Conservation (phyloP, 2,113 vertebrate genomes). For the Mus musculus region GRCm39 chr3:120481001-120481500, state of each 20-base stretch:
- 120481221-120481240: constrained; percentile 70
- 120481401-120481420: constrained; percentile 76
- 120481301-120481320: constrained; percentile 81
- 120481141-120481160: constrained; percentile 49
- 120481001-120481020: constrained; percentile 15
- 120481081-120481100: constrained; percentile 59
- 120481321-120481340: constrained; percentile 77
- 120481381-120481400: constrained; percentile 75
- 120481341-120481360: constrained; percentile 77
- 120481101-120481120: constrained; percentile 19
- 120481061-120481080: constrained; percentile 56
- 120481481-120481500: constrained; percentile 55
- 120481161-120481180: constrained; percentile 50
- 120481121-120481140: constrained; percentile 50
- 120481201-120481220: constrained; percentile 59
- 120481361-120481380: constrained; percentile 69
- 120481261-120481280: constrained; percentile 68
- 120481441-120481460: constrained; percentile 60
- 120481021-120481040: constrained; percentile 27
- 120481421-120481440: constrained; percentile 22
- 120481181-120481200: not conserved
- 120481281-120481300: constrained; percentile 78
- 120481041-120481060: constrained; percentile 47
- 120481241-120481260: constrained; percentile 54
- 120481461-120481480: constrained; percentile 70